These are phyloP conservation scores for Drosophila albomicans DNA, from an alignment of 1,140 invertebrate species.

Conservation along the genomic window DNA sequence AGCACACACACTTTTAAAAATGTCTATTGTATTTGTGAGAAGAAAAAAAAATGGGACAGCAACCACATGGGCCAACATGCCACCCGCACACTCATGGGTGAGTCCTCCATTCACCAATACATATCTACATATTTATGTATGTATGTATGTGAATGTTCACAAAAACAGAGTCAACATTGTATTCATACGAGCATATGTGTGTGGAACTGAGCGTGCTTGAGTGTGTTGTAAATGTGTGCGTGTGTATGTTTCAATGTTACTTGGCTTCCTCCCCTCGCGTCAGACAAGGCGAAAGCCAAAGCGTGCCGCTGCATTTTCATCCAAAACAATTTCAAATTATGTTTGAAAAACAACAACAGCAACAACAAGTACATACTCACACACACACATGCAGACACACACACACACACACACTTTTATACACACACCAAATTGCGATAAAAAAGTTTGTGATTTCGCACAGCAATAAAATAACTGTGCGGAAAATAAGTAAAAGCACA, in stretches of 20 bases:
- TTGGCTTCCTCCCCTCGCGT: slow-evolving; percentile 24
- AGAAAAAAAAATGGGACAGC: slow-evolving; percentile 53
- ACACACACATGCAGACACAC: slow-evolving; percentile 2
- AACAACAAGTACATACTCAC: too few species aligned
- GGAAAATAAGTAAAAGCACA: slow-evolving; percentile 60
- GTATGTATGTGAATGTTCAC: too few species aligned
- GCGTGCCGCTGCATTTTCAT: slow-evolving; percentile 71
- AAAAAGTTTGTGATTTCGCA: slow-evolving; percentile 74
- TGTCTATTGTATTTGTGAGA: slow-evolving; percentile 64
- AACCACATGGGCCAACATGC: slow-evolving; percentile 58
- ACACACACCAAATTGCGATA: slow-evolving; percentile 55
- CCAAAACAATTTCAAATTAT: slow-evolving; percentile 81
- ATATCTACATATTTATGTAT: neutral
- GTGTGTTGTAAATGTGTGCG: slow-evolving; percentile 35
- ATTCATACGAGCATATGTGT: neutral
- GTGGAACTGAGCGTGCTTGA: slow-evolving; percentile 59
- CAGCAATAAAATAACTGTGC: slow-evolving; percentile 80
- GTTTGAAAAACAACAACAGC: slow-evolving; percentile 52
- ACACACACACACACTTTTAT: slow-evolving; percentile 13
- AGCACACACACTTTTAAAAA: slow-evolving; percentile 44
- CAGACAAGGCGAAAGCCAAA: slow-evolving; percentile 66
- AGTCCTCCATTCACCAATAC: slow-evolving; percentile 27
- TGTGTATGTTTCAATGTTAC: neutral
- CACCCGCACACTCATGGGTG: slow-evolving; percentile 10
- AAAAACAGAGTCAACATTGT: neutral